phyloP scores from a whole-genome alignment of 2,888 invertebrate genomes.

The Apodemia hepburni region DNA sequence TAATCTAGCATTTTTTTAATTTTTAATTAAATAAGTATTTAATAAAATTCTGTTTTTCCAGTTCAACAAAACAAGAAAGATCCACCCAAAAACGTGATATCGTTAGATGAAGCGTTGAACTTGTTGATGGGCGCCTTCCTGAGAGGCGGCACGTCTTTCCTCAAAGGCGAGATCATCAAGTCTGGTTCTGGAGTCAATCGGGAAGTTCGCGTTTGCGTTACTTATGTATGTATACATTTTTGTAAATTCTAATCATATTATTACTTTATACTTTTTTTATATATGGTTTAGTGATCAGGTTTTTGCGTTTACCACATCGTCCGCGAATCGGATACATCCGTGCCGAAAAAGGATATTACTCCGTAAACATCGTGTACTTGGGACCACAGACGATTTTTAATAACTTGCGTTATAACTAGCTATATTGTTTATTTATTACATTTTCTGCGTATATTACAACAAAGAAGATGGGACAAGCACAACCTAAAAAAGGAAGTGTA shows the following conservation, averaged over 20 bases:
- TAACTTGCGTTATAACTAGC: too few species aligned
- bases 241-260: background rate
- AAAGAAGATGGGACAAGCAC: too few species aligned
- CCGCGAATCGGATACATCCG: too few species aligned
- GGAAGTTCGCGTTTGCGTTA: conserved; percentile 98
- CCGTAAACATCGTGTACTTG: too few species aligned
- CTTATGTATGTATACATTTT: conserved; percentile 86
- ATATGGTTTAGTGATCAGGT: too few species aligned
- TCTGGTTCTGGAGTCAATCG: conserved; percentile 95
- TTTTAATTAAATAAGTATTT: background rate
- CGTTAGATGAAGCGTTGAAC: conserved; percentile 94
- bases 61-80: conserved; percentile 83
- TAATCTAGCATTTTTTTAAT: background rate
- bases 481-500: too few species aligned
- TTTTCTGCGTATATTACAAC: too few species aligned
- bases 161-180: conserved; percentile 98
- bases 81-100: conserved; percentile 82
- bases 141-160: conserved; percentile 95
- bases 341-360: too few species aligned
- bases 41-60: conserved; percentile 39
- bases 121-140: conserved; percentile 96
- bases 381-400: too few species aligned
- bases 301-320: too few species aligned
- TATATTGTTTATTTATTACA: too few species aligned
- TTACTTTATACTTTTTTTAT: conserved; percentile 10